A percentile compares a stretch with the other conserved stretches of the same genome.
These are phyloP conservation scores for Cerastis leucographa DNA, from an alignment of 2,888 invertebrate species.

Conservation along the genomic window DNA sequence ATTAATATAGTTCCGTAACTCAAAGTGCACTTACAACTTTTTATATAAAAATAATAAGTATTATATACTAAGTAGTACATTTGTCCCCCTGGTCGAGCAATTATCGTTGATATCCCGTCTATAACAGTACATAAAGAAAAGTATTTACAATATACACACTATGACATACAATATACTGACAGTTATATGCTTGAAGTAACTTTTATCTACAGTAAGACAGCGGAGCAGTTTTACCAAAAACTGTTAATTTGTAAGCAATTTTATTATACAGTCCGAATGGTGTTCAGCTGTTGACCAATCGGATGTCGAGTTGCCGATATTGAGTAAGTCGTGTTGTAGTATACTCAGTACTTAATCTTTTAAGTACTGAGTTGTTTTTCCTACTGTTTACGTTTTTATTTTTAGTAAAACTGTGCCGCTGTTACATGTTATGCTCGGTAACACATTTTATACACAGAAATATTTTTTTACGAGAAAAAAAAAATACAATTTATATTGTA, in stretches of 20 bases:
- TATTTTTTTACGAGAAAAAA: conserved; percentile 87
- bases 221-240: conserved; percentile 78
- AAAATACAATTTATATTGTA: conserved; percentile 85
- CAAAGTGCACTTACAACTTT: conserved; percentile 89
- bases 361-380: conserved; percentile 58
- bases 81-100: conserved; percentile 82
- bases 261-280: conserved; percentile 54
- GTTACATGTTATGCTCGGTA: conserved; percentile 87
- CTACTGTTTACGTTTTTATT: conserved; percentile 53
- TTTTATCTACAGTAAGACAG: conserved; percentile 85
- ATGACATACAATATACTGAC: conserved; percentile 87
- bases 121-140: conserved; percentile 87
- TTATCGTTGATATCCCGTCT: conserved; percentile 82
- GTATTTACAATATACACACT: conserved; percentile 89
- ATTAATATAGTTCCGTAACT: conserved; percentile 88
- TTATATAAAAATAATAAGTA: conserved; percentile 85
- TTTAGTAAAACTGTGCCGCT: conserved; percentile 78
- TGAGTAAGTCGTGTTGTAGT: conserved; percentile 57
- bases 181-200: conserved; percentile 87
- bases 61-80: conserved; percentile 84
- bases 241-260: conserved; percentile 58
- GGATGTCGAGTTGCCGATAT: conserved; percentile 36
- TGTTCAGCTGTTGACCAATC: conserved; percentile 53
- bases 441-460: conserved; percentile 90
- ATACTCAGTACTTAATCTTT: conserved; percentile 59